Evolutionary conservation across 2,888 invertebrate genomes (phyloP), one percentile per base, ranked within the genome.

Genomic region (Drosophila merina): DNA sequence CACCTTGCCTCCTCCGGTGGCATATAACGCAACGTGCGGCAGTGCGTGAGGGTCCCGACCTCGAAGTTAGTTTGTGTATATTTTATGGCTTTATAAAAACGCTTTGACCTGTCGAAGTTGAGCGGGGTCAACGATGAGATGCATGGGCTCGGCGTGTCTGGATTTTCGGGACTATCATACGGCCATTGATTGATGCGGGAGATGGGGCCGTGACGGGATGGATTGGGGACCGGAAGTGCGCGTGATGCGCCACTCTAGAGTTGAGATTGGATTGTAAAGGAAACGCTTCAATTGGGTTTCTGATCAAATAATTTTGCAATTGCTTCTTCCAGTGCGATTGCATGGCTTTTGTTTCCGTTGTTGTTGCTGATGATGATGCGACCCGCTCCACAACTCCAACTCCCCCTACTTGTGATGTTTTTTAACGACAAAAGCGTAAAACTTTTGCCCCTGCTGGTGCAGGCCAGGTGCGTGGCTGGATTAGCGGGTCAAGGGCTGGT

Each of bases 81-180:
- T 86, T 83, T 88, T 83, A 83, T 86, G 55, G 80, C 60, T 79
- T 83, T 88, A 83, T 74, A 83, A 83, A 82, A 83, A 76, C 73
- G 74, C 68, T 75, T 70, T 74, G 76, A 71, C 58, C 77, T 70
- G 79, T 60, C 64, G 56, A 73, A 68, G 59, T 68, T 69, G 69
- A 77, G 73, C 70, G 75, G 80, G 75, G 81, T 79, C 78, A 75
- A 58, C 62, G 45, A 49, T 50, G 69, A 62, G 82, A 52, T 55
- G 69, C 59, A 42, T 40, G 47, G 66, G 58, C 50, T 52, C 70
- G 51, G 67, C 64, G 62, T 67, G 71, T 79, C 77, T 66, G 67
- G 63, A 62, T 73, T 57, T 62, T 47, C 31, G 50, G 55, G 58
- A 30, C 73, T 83, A 77, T 81, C 84, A 86, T 75, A 79, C 70